Evolutionary conservation across 37 sponge, comb jelly and placozoan genomes (phyloP).

Genomic region (Chondrosia reniformis): DNA sequence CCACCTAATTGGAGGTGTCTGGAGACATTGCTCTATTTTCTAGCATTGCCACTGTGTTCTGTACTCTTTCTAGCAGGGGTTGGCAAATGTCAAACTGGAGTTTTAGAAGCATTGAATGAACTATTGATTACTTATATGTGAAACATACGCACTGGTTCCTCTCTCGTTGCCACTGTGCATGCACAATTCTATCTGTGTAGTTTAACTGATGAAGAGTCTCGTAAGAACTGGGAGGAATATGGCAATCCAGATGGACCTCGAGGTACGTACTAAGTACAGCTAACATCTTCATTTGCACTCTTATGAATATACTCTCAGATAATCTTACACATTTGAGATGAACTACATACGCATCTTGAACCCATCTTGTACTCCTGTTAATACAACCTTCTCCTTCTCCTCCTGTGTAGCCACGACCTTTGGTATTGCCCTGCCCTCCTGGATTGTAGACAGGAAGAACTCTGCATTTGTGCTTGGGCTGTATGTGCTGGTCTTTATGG

Average conservation of each 20-base stretch:
- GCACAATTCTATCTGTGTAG: slow-evolving; percentile 21
- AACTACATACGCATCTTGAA: too few relatives aligned
- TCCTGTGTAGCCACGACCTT: slow-evolving; percentile 46
- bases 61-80: too few relatives aligned
- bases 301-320: not conserved
- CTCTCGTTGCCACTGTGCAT: too few relatives aligned
- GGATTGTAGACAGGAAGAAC: slow-evolving; percentile 92
- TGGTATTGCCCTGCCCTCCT: slow-evolving; percentile 94
- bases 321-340: not conserved
- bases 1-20: too few relatives aligned
- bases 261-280: slow-evolving; percentile 14
- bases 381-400: not conserved
- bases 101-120: too few relatives aligned
- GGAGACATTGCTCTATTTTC: too few relatives aligned
- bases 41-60: too few relatives aligned
- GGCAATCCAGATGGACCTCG: slow-evolving; percentile 93
- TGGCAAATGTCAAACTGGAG: too few relatives aligned
- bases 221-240: slow-evolving; percentile 87
- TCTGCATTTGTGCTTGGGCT: slow-evolving; percentile 55
- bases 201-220: slow-evolving; percentile 80
- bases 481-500: slow-evolving; percentile 69
- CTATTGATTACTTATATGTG: too few relatives aligned
- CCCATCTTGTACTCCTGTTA: not conserved
- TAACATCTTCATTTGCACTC: not conserved
- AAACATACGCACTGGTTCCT: too few relatives aligned